These are phyloP conservation scores for Cryptocheilus praepositus DNA, from an alignment of 2,888 invertebrate genomes.

Conservation along the genomic window DNA sequence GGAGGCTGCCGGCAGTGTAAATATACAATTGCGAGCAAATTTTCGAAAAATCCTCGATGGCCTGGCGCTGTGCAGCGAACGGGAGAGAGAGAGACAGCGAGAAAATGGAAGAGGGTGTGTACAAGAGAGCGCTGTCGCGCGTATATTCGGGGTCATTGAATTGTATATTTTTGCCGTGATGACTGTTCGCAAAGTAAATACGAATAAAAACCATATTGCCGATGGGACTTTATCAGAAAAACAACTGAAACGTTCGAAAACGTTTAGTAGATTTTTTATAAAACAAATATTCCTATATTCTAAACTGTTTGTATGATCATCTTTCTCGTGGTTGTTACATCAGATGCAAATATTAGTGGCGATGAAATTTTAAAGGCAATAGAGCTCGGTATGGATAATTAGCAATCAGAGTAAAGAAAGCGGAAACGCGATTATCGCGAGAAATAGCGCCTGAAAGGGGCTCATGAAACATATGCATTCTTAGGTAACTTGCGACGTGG, in stretches of 20 bases:
- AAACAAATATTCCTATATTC: too few relatives aligned
- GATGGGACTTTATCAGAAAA: too few relatives aligned
- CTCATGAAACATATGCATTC: too few relatives aligned
- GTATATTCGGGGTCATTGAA: too few relatives aligned
- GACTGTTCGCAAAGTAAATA: too few relatives aligned
- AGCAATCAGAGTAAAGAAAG: neutral
- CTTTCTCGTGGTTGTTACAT: neutral
- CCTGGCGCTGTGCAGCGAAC: slow-evolving; percentile 25
- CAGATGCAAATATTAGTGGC: neutral
- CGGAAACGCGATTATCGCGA: neutral
- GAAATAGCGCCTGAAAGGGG: neutral
- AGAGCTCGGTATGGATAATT: neutral
- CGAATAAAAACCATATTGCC: too few relatives aligned
- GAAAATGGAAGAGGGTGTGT: slow-evolving; percentile 16
- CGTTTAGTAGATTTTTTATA: too few relatives aligned
- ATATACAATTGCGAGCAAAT: slow-evolving; percentile 42
- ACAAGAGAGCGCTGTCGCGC: too few relatives aligned
- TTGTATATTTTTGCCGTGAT: too few relatives aligned
- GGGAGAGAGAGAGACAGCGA: slow-evolving; percentile 6
- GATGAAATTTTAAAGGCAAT: neutral
- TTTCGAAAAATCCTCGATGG: slow-evolving; percentile 24
- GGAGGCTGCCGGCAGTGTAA: slow-evolving; percentile 23
- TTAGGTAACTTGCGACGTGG: too few relatives aligned
- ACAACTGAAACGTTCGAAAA: too few relatives aligned
- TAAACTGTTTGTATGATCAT: neutral